Evolutionary conservation across 2,797 vertebrate species (phyloP).

Genomic region (Lateolabrax maculatus): DNA sequence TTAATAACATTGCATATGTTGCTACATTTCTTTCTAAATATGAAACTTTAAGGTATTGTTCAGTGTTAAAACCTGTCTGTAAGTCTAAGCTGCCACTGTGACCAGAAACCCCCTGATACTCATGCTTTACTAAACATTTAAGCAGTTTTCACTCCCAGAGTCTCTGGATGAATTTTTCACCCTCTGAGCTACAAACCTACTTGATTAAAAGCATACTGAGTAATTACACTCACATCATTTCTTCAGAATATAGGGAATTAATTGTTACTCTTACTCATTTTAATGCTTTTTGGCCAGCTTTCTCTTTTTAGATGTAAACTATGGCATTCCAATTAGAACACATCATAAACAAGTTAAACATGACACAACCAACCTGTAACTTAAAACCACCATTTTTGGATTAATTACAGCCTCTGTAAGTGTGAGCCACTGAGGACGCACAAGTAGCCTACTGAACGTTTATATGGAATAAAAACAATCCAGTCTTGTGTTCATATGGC

Average conservation of each 20-base stretch:
- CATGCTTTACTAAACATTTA: not conserved
- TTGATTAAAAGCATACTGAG: slow-evolving; percentile 1
- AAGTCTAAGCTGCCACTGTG: not conserved
- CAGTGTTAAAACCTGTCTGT: too few relatives aligned
- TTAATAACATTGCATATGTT: not conserved
- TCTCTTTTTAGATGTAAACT: slow-evolving; percentile 1
- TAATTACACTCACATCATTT: not conserved
- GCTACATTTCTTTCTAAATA: not conserved
- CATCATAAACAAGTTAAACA: slow-evolving; percentile 25
- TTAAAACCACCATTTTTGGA: slow-evolving; percentile 17
- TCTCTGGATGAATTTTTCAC: not conserved
- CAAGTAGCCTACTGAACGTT: slow-evolving; percentile 7
- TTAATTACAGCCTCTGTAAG: slow-evolving; percentile 24
- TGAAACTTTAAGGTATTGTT: not conserved
- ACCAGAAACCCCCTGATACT: not conserved
- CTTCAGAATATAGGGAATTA: not conserved
- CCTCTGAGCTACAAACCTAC: not conserved
- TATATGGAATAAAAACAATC: slow-evolving; percentile 45
- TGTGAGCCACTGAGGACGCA: slow-evolving; percentile 24
- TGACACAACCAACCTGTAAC: slow-evolving; percentile 13
- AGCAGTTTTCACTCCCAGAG: not conserved
- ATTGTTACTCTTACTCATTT: not conserved
- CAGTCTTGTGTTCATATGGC: slow-evolving; percentile 38
- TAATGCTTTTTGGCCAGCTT: not conserved
- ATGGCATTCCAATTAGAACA: not conserved